Evolutionary conservation across 2,113 vertebrate species (phyloP).

Genomic region (Dasypus novemcinctus): DNA sequence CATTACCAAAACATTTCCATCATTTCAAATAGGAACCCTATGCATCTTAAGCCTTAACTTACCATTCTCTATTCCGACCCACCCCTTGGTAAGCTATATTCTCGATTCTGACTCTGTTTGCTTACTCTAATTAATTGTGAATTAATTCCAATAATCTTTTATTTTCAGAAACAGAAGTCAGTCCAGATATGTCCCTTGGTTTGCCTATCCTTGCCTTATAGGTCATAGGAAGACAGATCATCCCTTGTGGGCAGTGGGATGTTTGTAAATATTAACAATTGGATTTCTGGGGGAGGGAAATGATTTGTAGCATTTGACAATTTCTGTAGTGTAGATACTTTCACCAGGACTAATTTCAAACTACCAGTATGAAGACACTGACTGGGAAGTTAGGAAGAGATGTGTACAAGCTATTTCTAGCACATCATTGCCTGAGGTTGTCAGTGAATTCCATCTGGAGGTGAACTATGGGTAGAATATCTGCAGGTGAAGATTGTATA

Average conservation of each 20-base stretch:
- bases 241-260: neutral
- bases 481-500: neutral
- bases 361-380: neutral
- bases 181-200: neutral
- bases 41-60: too few species aligned
- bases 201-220: neutral
- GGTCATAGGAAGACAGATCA: neutral
- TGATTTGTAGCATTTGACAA: neutral
- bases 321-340: neutral
- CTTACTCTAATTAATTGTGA: too few species aligned
- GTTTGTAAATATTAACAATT: neutral
- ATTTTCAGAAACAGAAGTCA: neutral
- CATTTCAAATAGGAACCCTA: too few species aligned
- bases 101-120: too few species aligned
- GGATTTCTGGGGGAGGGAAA: neutral
- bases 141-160: neutral
- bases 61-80: too few species aligned
- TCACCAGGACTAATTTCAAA: neutral
- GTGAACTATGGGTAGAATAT: neutral
- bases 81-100: too few species aligned
- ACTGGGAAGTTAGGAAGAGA: neutral
- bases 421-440: neutral
- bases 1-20: too few species aligned
- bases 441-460: neutral
- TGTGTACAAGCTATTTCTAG: neutral